Percentiles rank a stretch among this genome's conserved stretches.
phyloP scores from a whole-genome alignment of 2,113 vertebrate species.

The Rhipidura dahli region DNA sequence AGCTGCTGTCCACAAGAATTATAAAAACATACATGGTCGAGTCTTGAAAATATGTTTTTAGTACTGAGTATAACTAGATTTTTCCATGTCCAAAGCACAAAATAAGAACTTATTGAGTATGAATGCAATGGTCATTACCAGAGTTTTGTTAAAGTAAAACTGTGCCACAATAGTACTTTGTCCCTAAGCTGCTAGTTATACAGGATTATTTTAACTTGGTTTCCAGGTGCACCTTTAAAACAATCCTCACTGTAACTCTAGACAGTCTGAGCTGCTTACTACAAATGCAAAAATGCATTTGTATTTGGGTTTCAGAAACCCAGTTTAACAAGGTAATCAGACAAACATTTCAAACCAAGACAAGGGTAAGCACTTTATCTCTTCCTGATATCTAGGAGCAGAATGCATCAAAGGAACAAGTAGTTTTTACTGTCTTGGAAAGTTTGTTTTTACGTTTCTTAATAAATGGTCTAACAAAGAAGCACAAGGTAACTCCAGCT shows the following conservation, averaged over 20 bases:
- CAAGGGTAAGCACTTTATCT: background rate
- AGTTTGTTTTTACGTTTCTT: background rate
- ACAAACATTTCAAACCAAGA: background rate
- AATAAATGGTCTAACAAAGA: background rate
- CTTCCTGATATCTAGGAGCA: background rate
- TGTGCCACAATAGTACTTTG: background rate
- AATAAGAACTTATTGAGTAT: background rate
- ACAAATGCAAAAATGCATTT: background rate
- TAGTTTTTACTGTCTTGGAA: background rate
- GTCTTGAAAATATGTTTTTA: background rate
- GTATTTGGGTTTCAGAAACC: constrained; percentile 3
- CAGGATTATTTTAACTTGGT: background rate
- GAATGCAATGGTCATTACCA: background rate
- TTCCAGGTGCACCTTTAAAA: constrained; percentile 3
- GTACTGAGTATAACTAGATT: background rate
- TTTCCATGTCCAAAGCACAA: constrained; percentile 5
- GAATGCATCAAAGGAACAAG: background rate
- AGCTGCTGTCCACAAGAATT: constrained; percentile 48
- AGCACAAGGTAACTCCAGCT: background rate
- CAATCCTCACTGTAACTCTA: background rate
- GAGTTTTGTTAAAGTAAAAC: background rate
- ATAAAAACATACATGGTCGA: background rate
- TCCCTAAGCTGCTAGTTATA: background rate
- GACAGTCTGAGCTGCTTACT: background rate
- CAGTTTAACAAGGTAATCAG: background rate